A percentile compares a stretch with the other conserved stretches of the same genome.
These are phyloP conservation scores for Micoletzkya japonica DNA, from an alignment of 2,888 invertebrate species.

Conservation along the genomic window DNA sequence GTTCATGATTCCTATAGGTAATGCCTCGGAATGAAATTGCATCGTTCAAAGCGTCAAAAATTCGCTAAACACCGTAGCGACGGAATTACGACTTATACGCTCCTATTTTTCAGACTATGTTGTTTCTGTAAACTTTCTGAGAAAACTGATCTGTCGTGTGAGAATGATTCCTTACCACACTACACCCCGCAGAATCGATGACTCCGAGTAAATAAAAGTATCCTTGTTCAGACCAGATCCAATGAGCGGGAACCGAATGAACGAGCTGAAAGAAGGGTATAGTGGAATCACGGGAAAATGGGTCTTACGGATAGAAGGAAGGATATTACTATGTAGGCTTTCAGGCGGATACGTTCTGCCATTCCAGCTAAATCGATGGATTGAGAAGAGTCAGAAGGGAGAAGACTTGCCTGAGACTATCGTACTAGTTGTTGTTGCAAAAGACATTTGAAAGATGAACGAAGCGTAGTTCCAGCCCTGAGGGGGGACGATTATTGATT, in stretches of 20 bases:
- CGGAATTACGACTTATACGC: not conserved
- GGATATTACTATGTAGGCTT: constrained; percentile 53
- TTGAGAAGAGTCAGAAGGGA: not conserved
- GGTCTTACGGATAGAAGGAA: constrained; percentile 37
- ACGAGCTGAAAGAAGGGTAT: constrained; percentile 39
- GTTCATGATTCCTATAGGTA: too few species aligned
- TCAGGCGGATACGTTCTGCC: constrained; percentile 57
- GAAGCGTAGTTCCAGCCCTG: constrained; percentile 51
- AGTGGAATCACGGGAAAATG: not conserved
- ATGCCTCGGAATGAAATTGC: not conserved
- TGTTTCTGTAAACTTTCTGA: too few species aligned
- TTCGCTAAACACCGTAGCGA: not conserved
- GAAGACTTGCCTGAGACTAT: constrained; percentile 49
- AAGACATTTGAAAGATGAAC: constrained; percentile 56
- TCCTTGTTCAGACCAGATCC: constrained; percentile 55
- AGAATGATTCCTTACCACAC: constrained; percentile 35
- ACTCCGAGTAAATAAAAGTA: constrained; percentile 52
- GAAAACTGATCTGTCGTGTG: too few species aligned
- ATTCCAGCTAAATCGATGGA: too few species aligned
- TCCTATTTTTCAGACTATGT: not conserved
- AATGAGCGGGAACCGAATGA: constrained; percentile 56
- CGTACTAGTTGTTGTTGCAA: constrained; percentile 55
- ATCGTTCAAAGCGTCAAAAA: not conserved
- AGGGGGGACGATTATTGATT: too few species aligned
- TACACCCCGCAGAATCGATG: constrained; percentile 58